Evolutionary conservation across 2,888 invertebrate genomes (phyloP).

Genomic region (Chloromyia formosa): DNA sequence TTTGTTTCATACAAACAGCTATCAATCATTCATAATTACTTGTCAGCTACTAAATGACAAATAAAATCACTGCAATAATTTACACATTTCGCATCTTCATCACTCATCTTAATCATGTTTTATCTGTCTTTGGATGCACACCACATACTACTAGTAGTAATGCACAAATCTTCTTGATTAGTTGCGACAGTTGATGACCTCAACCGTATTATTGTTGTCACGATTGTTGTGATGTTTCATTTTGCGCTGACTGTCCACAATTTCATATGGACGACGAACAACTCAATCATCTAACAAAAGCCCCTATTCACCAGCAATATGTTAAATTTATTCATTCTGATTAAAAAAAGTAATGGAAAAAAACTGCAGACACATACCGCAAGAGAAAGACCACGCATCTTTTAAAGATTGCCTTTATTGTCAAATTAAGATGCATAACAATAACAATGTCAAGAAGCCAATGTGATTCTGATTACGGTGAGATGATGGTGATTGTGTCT

Average conservation of each 20-base stretch:
- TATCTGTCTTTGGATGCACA: background rate
- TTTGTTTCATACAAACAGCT: background rate
- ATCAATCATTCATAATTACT: constrained; percentile 14
- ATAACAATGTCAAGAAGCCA: constrained; percentile 1
- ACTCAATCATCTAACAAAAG: constrained; percentile 6
- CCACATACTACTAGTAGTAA: background rate
- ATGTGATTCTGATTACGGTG: constrained; percentile 4
- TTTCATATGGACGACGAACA: background rate
- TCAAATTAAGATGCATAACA: background rate
- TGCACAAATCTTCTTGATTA: constrained; percentile 40
- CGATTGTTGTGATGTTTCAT: constrained; percentile 32
- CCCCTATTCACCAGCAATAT: constrained; percentile 1
- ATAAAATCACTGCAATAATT: constrained; percentile 28
- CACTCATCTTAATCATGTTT: background rate
- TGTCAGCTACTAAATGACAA: constrained; percentile 19
- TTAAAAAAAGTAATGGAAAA: background rate
- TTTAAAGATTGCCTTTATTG: background rate
- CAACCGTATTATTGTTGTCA: constrained; percentile 37
- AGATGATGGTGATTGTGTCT: background rate
- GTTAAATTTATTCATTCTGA: constrained; percentile 29
- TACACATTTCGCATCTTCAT: constrained; percentile 27
- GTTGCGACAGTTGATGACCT: constrained; percentile 41
- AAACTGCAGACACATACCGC: background rate
- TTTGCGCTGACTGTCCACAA: constrained; percentile 1
- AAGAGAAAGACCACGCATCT: background rate